Conservation (phyloP, 2,113 vertebrate species). For the Cyanoramphus novaezelandiae region DNA sequence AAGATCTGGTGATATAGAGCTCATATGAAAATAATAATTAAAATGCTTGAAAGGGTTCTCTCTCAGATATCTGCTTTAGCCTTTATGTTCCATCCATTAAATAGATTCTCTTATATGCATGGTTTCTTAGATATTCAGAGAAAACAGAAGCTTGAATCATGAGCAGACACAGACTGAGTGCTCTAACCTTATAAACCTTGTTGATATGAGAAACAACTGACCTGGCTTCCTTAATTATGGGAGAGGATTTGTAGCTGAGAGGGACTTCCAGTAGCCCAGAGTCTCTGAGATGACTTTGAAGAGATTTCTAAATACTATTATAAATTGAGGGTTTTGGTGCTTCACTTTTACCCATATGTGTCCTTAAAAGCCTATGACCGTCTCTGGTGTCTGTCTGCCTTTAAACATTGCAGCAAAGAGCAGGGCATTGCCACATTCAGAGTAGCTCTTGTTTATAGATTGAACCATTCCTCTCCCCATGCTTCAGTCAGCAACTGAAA, state of each 20-base stretch:
- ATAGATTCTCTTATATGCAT: neutral
- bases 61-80: neutral
- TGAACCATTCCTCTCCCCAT: neutral
- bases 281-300: neutral
- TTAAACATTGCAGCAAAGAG: neutral
- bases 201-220: neutral
- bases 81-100: neutral
- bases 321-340: neutral
- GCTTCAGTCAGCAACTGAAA: neutral
- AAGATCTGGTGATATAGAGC: neutral
- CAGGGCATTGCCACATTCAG: neutral
- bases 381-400: neutral
- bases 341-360: neutral
- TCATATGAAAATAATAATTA: neutral
- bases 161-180: neutral
- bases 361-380: neutral
- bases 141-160: neutral
- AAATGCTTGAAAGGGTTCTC: neutral
- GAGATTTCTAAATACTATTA: neutral
- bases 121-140: neutral
- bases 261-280: neutral
- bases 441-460: rapidly evolving
- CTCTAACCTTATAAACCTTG: neutral
- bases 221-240: neutral
- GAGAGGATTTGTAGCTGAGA: neutral